Conservation (phyloP, 2,888 invertebrate genomes). For the Tetheella fluctuosa region DNA sequence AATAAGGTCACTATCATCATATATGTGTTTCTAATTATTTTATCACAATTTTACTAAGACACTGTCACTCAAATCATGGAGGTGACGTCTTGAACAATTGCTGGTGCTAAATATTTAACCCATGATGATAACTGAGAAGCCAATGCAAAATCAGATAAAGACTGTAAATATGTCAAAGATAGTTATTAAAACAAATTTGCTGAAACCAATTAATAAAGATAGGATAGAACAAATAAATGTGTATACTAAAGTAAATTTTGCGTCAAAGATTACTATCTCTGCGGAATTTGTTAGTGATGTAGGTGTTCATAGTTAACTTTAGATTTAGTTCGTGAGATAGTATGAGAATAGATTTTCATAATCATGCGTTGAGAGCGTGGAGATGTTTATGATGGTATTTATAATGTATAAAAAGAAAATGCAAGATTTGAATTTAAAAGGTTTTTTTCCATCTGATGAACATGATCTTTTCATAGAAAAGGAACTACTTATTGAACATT, state of each 20-base stretch:
- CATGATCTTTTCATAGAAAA: too few species aligned
- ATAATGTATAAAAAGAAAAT: too few species aligned
- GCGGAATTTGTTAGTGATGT: neutral
- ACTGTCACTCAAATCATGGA: neutral
- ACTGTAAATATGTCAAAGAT: neutral
- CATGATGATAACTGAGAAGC: neutral
- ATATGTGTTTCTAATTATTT: constrained; percentile 1
- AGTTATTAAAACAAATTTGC: neutral
- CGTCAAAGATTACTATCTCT: constrained; percentile 1
- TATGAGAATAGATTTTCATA: neutral
- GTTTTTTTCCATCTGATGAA: too few species aligned
- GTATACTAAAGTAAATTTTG: neutral
- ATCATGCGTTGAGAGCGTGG: neutral
- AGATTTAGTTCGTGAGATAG: neutral
- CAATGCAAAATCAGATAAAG: neutral
- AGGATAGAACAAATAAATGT: neutral
- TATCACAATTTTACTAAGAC: neutral
- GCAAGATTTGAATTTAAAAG: too few species aligned
- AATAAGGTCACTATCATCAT: neutral
- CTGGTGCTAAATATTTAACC: neutral
- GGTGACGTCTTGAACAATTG: neutral
- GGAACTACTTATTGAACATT: too few species aligned
- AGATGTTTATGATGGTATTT: too few species aligned
- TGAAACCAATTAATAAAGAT: neutral
- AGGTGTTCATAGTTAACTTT: neutral